Conservation (phyloP, 2,113 vertebrate genomes). For the Peromyscus leucopus region DNA sequence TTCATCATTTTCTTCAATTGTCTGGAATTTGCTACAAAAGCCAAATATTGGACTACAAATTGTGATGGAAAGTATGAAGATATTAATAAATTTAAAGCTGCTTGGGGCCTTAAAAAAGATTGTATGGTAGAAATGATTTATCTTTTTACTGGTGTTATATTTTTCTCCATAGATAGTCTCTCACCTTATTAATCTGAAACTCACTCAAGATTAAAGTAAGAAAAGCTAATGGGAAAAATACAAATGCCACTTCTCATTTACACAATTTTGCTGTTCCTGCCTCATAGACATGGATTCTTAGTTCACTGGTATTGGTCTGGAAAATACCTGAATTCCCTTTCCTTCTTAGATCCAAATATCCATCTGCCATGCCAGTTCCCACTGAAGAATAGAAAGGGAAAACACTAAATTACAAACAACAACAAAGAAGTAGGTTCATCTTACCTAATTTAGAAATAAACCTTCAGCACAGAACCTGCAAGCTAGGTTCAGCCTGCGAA, state of each 20-base stretch:
- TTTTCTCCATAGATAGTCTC: background rate
- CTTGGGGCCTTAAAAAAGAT: background rate
- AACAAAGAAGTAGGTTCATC: background rate
- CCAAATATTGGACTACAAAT: constrained; percentile 5
- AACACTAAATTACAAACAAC: background rate
- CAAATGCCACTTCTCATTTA: background rate
- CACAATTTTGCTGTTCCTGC: background rate
- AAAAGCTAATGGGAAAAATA: background rate
- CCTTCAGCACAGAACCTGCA: background rate
- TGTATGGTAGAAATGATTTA: background rate
- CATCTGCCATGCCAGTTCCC: background rate
- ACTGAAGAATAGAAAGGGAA: background rate
- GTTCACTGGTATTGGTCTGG: background rate
- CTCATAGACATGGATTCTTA: background rate
- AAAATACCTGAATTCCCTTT: background rate
- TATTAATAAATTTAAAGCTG: background rate
- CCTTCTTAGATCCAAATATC: background rate
- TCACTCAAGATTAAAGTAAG: background rate
- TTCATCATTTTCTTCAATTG: background rate
- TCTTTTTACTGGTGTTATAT: background rate
- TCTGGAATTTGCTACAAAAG: background rate
- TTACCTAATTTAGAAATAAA: background rate
- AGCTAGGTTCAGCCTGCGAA: background rate
- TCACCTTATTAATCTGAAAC: constrained; percentile 23
- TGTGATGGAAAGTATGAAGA: background rate